Percentiles rank a stretch among this genome's conserved stretches.
Evolutionary conservation across 2,888 invertebrate species (phyloP).

Genomic region (Crematogaster levior): DNA sequence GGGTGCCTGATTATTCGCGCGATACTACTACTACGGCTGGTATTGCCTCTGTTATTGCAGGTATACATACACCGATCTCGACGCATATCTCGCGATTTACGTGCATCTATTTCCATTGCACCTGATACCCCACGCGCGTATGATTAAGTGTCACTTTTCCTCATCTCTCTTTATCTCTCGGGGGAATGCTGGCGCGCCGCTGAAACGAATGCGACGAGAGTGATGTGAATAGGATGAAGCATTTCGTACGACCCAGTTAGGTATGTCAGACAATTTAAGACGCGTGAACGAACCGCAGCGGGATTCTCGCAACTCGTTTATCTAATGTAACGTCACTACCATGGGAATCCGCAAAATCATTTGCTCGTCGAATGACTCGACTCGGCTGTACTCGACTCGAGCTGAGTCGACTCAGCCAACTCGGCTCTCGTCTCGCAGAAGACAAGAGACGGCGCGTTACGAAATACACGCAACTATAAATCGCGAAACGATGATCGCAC

Average conservation of each 20-base stretch:
- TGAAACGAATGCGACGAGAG: conserved; percentile 30
- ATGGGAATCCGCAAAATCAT: conserved; percentile 54
- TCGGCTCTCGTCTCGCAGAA: neutral
- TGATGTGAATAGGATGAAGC: conserved; percentile 40
- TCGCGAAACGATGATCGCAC: conserved; percentile 54
- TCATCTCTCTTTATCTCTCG: neutral
- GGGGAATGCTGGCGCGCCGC: neutral
- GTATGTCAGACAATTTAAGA: conserved; percentile 44
- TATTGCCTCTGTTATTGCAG: neutral
- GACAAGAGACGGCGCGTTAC: conserved; percentile 24
- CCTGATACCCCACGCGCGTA: conserved; percentile 13
- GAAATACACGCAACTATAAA: conserved; percentile 54
- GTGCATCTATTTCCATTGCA: neutral
- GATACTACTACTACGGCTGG: conserved; percentile 21
- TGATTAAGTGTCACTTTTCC: conserved; percentile 41
- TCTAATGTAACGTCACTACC: conserved; percentile 49
- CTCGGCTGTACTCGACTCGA: neutral
- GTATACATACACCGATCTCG: neutral
- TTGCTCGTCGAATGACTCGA: conserved; percentile 46
- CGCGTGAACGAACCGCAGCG: conserved; percentile 44
- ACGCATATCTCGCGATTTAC: neutral
- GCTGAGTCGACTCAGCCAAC: neutral
- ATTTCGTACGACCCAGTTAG: conserved; percentile 46
- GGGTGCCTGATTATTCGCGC: conserved; percentile 20
- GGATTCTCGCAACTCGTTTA: conserved; percentile 41